phyloP scores from a whole-genome alignment of 2,888 invertebrate species.

The Caenorhabditis sp. region DNA sequence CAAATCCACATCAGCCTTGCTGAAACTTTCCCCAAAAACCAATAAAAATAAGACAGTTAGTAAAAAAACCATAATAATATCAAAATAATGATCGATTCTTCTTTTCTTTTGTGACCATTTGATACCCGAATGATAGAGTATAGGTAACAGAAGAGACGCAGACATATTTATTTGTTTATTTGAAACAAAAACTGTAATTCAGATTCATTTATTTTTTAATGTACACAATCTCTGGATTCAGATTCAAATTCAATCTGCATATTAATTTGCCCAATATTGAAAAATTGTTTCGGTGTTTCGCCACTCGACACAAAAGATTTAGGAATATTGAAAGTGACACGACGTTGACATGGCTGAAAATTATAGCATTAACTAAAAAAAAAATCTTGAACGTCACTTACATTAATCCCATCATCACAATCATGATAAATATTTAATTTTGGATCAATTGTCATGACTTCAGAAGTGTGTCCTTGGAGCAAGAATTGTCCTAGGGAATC shows the following conservation, averaged over 20 bases:
- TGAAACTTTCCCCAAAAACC: not conserved
- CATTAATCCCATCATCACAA: conserved; percentile 56
- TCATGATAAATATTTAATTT: conserved; percentile 59
- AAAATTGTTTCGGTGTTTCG: conserved; percentile 48
- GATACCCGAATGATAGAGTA: not conserved
- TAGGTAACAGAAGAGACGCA: not conserved
- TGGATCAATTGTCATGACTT: conserved; percentile 61
- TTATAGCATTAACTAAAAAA: too few species aligned
- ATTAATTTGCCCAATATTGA: conserved; percentile 49
- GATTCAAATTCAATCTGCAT: conserved; percentile 57
- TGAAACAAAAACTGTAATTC: not conserved
- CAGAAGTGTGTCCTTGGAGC: conserved; percentile 53
- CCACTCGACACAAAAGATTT: conserved; percentile 52
- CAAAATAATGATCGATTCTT: not conserved
- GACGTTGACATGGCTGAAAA: conserved; percentile 53
- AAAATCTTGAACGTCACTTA: too few species aligned
- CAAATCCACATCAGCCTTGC: not conserved
- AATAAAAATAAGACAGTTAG: not conserved
- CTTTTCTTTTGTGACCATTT: not conserved
- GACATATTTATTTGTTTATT: not conserved
- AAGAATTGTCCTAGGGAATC: conserved; percentile 61
- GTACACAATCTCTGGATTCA: conserved; percentile 54
- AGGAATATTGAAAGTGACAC: conserved; percentile 54
- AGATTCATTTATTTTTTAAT: conserved; percentile 14
- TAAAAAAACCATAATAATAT: not conserved